Base-by-base conservation (phyloP, 1,140 invertebrate genomes). In the Drosophila teissieri region DNA sequence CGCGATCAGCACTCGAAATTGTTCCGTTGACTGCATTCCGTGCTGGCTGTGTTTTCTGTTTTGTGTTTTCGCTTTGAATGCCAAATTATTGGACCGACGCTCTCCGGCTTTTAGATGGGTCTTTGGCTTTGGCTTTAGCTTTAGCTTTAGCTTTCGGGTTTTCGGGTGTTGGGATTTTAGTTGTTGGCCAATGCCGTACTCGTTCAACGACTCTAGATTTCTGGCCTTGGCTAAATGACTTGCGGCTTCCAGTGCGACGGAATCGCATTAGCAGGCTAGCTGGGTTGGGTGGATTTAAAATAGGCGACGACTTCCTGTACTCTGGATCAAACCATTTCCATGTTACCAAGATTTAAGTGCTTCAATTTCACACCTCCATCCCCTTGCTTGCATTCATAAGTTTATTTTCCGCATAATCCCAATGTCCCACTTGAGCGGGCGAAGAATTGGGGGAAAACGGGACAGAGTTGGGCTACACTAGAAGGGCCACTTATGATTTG, bases 1-100 rank as follows among this genome's bases (percentile, higher is more conserved):
- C 53, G 58, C 11, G 37, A 39, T 14, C 37, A 40, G 53, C 55
- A 60, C 37, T 61, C 48, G 44, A 73, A 78, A 80, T 46, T 76
- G 83, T 88, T 88, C 80, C 83, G 68, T 70, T 88, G 84, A 77
- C 74, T 83, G 80, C 75, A 89, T 86, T 88, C 65, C 39, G 80
- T 63, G 31, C 31, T 31, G 34, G 34, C 36, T 40, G n/a, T 12
- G 17, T 19, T 1, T 34, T 31, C 14, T 31, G 46, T 48, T 15
- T 49, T 27, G 48, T 36, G 12, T 51, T 60, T 39, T 8, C 39
- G 45, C 34, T 45, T 74, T 70, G 68, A 72, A 70, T 72, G 68
- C 65, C 68, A 74, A 63, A 73, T 60, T 73, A 51, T 55, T 63
- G 40, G 64, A 70, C 24, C 62, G 39, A 48, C 34, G 42, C 31